Base-by-base conservation (phyloP, 2,797 vertebrate genomes). In the Leptatherina wallacei region DNA sequence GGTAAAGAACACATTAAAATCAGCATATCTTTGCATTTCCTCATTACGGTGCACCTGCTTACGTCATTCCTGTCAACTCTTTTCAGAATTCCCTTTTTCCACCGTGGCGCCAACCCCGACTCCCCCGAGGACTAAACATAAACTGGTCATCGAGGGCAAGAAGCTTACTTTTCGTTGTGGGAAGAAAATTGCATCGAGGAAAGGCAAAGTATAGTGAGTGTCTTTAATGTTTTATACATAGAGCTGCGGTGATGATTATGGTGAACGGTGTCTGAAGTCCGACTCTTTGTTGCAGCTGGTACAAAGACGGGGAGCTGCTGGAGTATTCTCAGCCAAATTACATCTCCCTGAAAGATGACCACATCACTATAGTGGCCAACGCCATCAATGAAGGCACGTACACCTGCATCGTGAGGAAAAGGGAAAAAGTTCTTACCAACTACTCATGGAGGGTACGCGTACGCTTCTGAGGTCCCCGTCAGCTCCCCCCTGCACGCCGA, bases 341-440 rank as follows among this genome's bases (percentile, higher is more conserved):
- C 91, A 93, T 99, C 80, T 94, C 94, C 75, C 83, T 99, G 75
- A 96, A 95, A 0, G 95, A 96, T 0, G 96, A 97, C 71, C 96
- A 96, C 88, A 96, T 99, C 77, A 98, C 95, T 77, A 96, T 99
- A 70, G 96, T 98, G 35, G 98, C 98, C 82, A 99, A 99, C 0
- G 97, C 97, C 40, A 96, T 99, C 76, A 99, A 99, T 5, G 97
- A 99, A 85, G 98, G 98, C 73, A 96, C 95, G 4, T 99, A 98
- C 89, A 98, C 97, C 18, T 99, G 98, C 22, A 90, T 98, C 3
- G 96, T 99, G 59, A 96, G 94, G 90, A 96, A 96, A 85, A 96
- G 92, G 75, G 95, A 95, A 75, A 96, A 95, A 32, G 94, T 98
- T 65, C 94, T 99, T 70, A 98, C 96, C 9, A 98, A 96, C 36